These are phyloP conservation scores for Alces alces DNA, from an alignment of 2,113 vertebrate genomes.

Conservation along the genomic window DNA sequence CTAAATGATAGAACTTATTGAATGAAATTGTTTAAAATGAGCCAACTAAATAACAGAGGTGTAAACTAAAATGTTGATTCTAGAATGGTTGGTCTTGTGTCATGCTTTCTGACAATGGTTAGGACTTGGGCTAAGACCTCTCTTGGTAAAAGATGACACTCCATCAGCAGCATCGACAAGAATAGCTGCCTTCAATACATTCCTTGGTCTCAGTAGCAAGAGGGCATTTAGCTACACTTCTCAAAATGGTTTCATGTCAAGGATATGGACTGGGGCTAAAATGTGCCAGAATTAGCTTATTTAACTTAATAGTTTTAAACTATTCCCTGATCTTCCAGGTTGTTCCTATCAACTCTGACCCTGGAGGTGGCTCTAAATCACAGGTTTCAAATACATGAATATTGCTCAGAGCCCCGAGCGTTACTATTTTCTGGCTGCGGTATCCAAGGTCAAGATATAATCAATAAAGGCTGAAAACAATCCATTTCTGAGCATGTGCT, in stretches of 20 bases:
- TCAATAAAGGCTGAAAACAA: neutral
- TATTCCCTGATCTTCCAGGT: neutral
- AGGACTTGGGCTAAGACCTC: neutral
- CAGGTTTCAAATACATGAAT: neutral
- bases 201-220: neutral
- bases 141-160: neutral
- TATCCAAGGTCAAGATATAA: neutral
- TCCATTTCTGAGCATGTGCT: neutral
- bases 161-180: neutral
- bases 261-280: neutral
- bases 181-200: neutral
- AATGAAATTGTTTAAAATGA: neutral
- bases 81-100: neutral
- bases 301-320: neutral
- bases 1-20: neutral
- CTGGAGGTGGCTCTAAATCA: neutral
- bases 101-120: neutral
- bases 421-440: neutral
- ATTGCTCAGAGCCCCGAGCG: neutral
- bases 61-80: neutral
- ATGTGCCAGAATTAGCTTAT: neutral
- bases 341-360: neutral
- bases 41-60: neutral
- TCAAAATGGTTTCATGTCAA: neutral
- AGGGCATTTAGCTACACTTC: neutral